Conservation (phyloP, 2,888 invertebrate species). For the Ectobius pallidus region DNA sequence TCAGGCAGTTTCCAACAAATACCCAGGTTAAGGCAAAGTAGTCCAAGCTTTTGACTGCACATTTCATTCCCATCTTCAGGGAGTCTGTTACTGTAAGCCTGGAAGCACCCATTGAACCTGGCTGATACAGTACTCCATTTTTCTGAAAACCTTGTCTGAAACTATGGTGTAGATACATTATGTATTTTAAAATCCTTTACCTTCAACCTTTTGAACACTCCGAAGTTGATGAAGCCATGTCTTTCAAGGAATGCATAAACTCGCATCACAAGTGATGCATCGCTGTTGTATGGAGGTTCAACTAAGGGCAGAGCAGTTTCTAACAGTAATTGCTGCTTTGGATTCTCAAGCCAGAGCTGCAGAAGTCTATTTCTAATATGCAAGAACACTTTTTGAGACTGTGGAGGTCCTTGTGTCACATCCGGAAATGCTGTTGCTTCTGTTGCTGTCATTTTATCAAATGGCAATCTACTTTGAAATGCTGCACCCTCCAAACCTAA, state of each 20-base stretch:
- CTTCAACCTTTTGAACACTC: constrained; percentile 87
- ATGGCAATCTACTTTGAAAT: constrained; percentile 91
- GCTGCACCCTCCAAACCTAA: constrained; percentile 89
- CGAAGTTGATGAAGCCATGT: constrained; percentile 97
- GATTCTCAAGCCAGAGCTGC: constrained; percentile 95
- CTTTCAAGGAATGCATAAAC: constrained; percentile 92
- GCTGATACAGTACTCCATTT: too few relatives aligned
- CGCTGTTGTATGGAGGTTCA: constrained; percentile 89
- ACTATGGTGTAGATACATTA: too few relatives aligned
- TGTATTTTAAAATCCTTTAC: too few relatives aligned
- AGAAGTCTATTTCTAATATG: constrained; percentile 90
- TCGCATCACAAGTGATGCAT: constrained; percentile 80
- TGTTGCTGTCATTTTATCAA: constrained; percentile 91
- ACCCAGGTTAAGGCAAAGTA: too few relatives aligned
- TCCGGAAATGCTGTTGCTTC: constrained; percentile 95
- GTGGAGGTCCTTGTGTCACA: constrained; percentile 80
- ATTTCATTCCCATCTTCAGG: too few relatives aligned
- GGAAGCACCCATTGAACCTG: too few relatives aligned
- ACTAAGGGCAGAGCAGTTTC: constrained; percentile 83
- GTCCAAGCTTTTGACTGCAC: too few relatives aligned
- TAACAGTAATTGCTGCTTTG: constrained; percentile 86
- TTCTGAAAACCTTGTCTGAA: too few relatives aligned
- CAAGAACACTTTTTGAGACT: constrained; percentile 85
- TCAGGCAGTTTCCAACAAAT: too few relatives aligned
- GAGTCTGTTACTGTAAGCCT: too few relatives aligned